These are phyloP conservation scores for Himalopsyche anomala DNA, from an alignment of 2,888 invertebrate species.

Conservation along the genomic window DNA sequence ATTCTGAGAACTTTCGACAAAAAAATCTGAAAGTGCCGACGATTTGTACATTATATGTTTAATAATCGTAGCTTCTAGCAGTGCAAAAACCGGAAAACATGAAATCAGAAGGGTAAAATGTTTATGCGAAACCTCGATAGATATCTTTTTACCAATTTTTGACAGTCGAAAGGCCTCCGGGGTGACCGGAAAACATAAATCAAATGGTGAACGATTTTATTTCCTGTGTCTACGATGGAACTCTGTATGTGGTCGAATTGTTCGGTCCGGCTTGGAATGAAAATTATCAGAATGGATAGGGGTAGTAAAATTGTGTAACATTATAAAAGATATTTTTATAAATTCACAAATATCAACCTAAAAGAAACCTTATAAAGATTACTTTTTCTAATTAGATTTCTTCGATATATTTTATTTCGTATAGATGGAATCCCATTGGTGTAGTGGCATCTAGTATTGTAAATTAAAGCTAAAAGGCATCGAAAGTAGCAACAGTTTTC, in stretches of 20 bases:
- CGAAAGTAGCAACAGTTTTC: neutral
- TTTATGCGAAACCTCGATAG: constrained; percentile 15
- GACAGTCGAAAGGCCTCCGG: constrained; percentile 29
- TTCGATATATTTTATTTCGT: too few species aligned
- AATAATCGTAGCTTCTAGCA: neutral
- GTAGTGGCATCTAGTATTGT: neutral
- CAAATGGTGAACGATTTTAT: constrained; percentile 39
- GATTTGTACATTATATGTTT: neutral
- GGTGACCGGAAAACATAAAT: constrained; percentile 43
- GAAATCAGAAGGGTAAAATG: constrained; percentile 32
- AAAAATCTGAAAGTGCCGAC: too few species aligned
- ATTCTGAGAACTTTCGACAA: too few species aligned
- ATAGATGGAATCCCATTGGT: neutral
- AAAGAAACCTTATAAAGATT: neutral
- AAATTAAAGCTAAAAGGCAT: neutral
- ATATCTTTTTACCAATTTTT: constrained; percentile 40
- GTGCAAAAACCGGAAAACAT: constrained; percentile 13
- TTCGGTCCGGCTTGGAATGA: neutral
- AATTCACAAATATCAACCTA: neutral
- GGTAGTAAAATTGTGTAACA: too few species aligned
- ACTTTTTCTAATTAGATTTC: neutral
- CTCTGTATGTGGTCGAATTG: neutral
- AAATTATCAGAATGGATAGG: neutral
- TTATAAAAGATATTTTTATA: too few species aligned
- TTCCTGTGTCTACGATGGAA: constrained; percentile 12